phyloP scores from a whole-genome alignment of 2,888 invertebrate genomes.

The Cataglyphis cursor region DNA sequence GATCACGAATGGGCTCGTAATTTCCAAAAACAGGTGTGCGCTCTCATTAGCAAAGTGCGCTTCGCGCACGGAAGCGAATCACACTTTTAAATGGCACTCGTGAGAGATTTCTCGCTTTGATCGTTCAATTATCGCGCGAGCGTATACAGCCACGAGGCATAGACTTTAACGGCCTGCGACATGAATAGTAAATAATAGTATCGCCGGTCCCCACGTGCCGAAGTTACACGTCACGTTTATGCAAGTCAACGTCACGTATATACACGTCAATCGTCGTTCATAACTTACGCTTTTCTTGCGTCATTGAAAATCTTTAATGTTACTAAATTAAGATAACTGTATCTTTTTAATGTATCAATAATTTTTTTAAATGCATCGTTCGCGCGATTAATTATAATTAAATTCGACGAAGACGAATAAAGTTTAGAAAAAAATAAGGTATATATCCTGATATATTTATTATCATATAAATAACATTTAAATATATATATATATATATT shows the following conservation, averaged over 20 bases:
- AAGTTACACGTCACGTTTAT: slow-evolving; percentile 54
- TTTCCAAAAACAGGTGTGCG: slow-evolving; percentile 58
- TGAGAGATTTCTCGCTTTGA: slow-evolving; percentile 58
- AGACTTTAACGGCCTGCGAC: slow-evolving; percentile 60
- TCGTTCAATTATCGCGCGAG: slow-evolving; percentile 71
- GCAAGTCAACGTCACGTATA: slow-evolving; percentile 12
- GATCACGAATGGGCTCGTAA: slow-evolving; percentile 60
- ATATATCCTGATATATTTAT: not conserved
- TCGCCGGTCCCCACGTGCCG: slow-evolving; percentile 68
- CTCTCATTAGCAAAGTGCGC: slow-evolving; percentile 31
- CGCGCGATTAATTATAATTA: slow-evolving; percentile 23
- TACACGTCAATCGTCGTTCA: slow-evolving; percentile 16
- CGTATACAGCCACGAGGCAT: slow-evolving; percentile 16
- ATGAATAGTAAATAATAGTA: slow-evolving; percentile 75
- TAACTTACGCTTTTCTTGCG: not conserved
- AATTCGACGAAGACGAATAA: slow-evolving; percentile 46
- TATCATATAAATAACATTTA: not conserved
- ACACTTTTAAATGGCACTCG: slow-evolving; percentile 54
- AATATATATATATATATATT: too few relatives aligned
- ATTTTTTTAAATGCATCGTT: slow-evolving; percentile 29
- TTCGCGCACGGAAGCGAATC: slow-evolving; percentile 59
- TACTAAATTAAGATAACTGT: not conserved
- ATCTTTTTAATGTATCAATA: not conserved
- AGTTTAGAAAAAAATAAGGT: slow-evolving; percentile 10
- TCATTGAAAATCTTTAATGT: not conserved